phyloP scores from a whole-genome alignment of 2,888 invertebrate species.

The Caenorhabditis afra region DNA sequence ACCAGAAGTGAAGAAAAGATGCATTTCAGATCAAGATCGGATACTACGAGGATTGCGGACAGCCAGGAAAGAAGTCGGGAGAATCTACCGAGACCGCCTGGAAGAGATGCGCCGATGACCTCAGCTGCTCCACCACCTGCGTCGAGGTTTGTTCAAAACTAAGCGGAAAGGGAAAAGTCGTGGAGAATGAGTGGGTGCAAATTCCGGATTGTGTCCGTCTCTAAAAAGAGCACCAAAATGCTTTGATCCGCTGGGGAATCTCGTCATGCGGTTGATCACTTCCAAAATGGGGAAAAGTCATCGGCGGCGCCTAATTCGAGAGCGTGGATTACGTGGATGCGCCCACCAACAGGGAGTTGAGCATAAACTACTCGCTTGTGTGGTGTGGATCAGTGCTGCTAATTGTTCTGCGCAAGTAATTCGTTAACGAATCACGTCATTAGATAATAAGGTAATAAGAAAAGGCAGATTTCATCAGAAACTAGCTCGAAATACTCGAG shows the following conservation, averaged over 20 bases:
- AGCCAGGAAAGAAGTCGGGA: conserved; percentile 61
- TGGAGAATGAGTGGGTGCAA: conserved; percentile 29
- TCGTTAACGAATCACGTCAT: conserved; percentile 35
- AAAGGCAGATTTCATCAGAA: conserved; percentile 11
- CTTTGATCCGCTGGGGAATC: conserved; percentile 34
- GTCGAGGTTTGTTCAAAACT: conserved; percentile 54
- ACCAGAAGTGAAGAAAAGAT: background rate
- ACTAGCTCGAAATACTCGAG: conserved; percentile 44
- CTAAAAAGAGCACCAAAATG: background rate
- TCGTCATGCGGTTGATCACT: conserved; percentile 38
- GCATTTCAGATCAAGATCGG: conserved; percentile 79
- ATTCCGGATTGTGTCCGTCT: conserved; percentile 22
- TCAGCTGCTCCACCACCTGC: conserved; percentile 63
- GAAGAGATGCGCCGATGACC: conserved; percentile 67
- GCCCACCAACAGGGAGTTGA: conserved; percentile 30
- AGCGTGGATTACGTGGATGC: conserved; percentile 35
- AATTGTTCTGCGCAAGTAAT: conserved; percentile 16
- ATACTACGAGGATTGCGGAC: conserved; percentile 79
- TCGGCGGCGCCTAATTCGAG: conserved; percentile 12
- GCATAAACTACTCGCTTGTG: too few species aligned
- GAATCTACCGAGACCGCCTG: conserved; percentile 65
- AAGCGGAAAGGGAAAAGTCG: conserved; percentile 12
- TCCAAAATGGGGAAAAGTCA: conserved; percentile 11
- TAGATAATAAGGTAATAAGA: conserved; percentile 10
- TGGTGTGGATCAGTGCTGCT: conserved; percentile 6